Evolutionary conservation across 2,113 vertebrate species (phyloP).

Genomic region (Mesoclemmys tuberculata): DNA sequence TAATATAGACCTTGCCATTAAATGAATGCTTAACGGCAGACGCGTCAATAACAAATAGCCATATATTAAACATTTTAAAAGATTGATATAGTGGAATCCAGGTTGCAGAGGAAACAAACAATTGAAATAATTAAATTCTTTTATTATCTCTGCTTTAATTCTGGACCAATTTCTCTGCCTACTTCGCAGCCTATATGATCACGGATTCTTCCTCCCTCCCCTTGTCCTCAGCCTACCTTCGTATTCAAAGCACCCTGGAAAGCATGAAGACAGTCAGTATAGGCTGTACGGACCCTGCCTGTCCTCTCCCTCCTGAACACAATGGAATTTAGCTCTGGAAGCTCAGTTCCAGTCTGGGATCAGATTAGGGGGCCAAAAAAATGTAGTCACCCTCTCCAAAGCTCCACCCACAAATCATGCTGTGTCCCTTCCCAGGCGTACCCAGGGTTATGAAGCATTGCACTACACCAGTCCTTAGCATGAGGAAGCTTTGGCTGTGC

Average conservation of each 20-base stretch:
- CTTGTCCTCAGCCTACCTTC: neutral
- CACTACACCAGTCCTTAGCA: too few species aligned
- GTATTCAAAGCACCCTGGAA: neutral
- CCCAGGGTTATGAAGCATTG: too few species aligned
- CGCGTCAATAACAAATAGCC: neutral
- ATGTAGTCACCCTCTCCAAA: neutral
- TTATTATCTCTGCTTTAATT: neutral
- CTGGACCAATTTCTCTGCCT: neutral
- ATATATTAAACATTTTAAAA: neutral
- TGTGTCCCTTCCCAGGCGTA: neutral
- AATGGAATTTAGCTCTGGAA: neutral
- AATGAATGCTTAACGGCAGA: neutral
- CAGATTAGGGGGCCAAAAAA: neutral
- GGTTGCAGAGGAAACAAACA: neutral
- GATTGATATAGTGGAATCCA: neutral
- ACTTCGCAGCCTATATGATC: neutral
- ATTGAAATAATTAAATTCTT: neutral
- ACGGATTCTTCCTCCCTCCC: neutral
- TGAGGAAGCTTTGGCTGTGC: too few species aligned
- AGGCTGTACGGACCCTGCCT: neutral
- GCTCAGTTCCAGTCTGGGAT: neutral
- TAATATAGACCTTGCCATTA: neutral
- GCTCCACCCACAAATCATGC: neutral
- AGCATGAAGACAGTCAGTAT: neutral
- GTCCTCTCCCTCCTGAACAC: neutral